Conservation (phyloP, 2,113 vertebrate genomes). For the Ammodytes dubius region DNA sequence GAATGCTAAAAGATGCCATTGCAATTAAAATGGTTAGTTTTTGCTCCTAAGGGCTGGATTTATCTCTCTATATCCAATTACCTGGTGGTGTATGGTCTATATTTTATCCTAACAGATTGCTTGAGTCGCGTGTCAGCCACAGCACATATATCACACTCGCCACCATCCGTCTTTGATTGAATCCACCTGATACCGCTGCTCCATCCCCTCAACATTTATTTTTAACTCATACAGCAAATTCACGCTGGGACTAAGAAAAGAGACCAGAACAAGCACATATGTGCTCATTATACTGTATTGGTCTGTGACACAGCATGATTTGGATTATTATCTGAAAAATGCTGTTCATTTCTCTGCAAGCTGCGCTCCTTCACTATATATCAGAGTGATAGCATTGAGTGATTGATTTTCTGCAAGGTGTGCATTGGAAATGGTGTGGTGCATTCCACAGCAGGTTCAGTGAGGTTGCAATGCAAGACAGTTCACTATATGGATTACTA, state of each 20-base stretch:
- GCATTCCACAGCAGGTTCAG: constrained; percentile 29
- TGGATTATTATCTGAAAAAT: constrained; percentile 75
- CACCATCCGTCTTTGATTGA: constrained; percentile 65
- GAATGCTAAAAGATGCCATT: constrained; percentile 28
- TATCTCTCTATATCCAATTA: constrained; percentile 57
- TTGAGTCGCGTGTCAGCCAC: constrained; percentile 48
- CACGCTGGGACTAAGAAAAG: constrained; percentile 10
- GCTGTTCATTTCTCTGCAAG: constrained; percentile 63
- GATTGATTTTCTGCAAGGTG: constrained; percentile 63
- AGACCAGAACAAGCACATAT: constrained; percentile 40
- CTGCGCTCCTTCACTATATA: constrained; percentile 50
- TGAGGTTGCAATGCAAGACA: constrained; percentile 17
- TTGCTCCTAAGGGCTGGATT: constrained; percentile 36
- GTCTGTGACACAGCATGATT: constrained; percentile 52
- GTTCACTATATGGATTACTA: constrained; percentile 41
- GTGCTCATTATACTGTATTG: constrained; percentile 48
- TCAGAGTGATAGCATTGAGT: constrained; percentile 50
- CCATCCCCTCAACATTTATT: constrained; percentile 33
- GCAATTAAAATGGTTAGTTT: constrained; percentile 54
- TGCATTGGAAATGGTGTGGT: constrained; percentile 37
- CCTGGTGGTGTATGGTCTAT: constrained; percentile 42
- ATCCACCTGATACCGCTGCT: constrained; percentile 39
- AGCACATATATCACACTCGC: constrained; percentile 60
- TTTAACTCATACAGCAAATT: constrained; percentile 41
- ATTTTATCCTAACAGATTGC: constrained; percentile 68